Evolutionary conservation across 2,113 vertebrate genomes (phyloP).

Genomic region (Osmerus eperlanus): DNA sequence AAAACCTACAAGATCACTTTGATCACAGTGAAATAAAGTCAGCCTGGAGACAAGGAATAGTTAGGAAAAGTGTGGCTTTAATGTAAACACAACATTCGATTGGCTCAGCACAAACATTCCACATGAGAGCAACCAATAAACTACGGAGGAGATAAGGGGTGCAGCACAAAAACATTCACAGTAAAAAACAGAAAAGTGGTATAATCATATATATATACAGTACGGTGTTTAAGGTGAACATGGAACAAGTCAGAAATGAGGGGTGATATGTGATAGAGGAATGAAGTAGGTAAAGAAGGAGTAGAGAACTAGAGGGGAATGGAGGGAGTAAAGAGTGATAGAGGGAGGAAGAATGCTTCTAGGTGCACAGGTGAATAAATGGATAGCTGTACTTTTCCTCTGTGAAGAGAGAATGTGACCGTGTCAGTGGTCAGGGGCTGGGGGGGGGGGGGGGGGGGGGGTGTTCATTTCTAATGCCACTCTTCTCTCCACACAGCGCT

Average conservation of each 20-base stretch:
- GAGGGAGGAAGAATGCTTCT: conserved; percentile 26
- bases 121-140: conserved; percentile 76
- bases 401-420: conserved; percentile 51
- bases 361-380: conserved; percentile 62
- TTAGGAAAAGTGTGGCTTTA: conserved; percentile 77
- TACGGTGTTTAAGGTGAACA: conserved; percentile 66
- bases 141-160: conserved; percentile 68
- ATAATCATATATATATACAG: conserved; percentile 74
- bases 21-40: neutral
- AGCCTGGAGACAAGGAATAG: conserved; percentile 44
- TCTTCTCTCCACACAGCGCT: neutral
- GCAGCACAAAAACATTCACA: conserved; percentile 75
- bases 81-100: conserved; percentile 78
- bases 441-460: conserved; percentile 3
- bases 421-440: conserved; percentile 43
- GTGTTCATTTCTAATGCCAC: neutral
- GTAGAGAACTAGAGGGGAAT: conserved; percentile 43
- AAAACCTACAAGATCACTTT: neutral
- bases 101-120: conserved; percentile 77
- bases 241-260: conserved; percentile 41
- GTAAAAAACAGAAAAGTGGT: conserved; percentile 73
- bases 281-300: conserved; percentile 25
- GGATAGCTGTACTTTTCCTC: conserved; percentile 57
- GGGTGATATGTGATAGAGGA: conserved; percentile 61
- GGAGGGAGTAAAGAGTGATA: neutral